Conservation (phyloP, 2,888 invertebrate genomes). For the Melipona beecheii region DNA sequence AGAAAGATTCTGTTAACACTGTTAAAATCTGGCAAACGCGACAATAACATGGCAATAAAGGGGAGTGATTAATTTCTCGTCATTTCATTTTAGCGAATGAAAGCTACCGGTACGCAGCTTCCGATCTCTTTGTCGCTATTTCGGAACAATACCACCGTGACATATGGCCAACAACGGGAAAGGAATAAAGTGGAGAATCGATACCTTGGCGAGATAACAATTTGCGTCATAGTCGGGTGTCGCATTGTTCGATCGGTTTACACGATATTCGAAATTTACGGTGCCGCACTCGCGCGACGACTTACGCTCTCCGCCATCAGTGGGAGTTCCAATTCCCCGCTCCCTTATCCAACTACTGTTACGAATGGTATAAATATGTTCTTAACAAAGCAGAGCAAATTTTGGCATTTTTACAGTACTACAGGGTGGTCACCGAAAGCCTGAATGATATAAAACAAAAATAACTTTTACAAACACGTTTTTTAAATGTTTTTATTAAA, state of each 20-base stretch:
- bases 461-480: no score
- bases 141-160: conserved; percentile 49
- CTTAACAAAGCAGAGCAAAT: background rate
- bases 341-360: conserved; percentile 20
- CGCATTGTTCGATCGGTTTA: conserved; percentile 53
- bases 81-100: background rate
- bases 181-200: conserved; percentile 59
- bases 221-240: conserved; percentile 45
- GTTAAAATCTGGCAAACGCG: no score
- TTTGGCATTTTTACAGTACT: background rate
- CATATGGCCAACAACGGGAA: conserved; percentile 51
- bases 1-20: no score
- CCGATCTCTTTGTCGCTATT: conserved; percentile 14
- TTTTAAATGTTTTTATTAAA: no score
- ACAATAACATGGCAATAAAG: background rate
- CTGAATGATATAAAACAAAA: no score
- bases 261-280: conserved; percentile 54
- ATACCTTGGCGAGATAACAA: conserved; percentile 60
- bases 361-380: conserved; percentile 14
- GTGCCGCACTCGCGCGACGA: background rate
- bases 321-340: background rate
- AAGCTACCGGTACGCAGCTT: conserved; percentile 1
- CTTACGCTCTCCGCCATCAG: background rate
- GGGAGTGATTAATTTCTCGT: background rate
- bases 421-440: no score